Evolutionary conservation across 2,797 vertebrate genomes (phyloP).

Genomic region (Capromys pilorides): DNA sequence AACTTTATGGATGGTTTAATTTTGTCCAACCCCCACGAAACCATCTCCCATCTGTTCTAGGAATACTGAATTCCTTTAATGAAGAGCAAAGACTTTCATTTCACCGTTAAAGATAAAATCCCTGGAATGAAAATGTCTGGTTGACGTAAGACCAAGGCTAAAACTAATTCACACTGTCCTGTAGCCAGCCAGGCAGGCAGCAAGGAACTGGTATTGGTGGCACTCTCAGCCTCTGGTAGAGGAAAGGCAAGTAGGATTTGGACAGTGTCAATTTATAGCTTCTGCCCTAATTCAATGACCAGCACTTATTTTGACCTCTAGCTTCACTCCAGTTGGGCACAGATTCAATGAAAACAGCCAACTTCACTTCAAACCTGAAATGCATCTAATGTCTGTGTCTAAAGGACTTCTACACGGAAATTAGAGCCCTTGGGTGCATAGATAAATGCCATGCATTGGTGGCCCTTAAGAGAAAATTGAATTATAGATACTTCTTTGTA

Average conservation of each 20-base stretch:
- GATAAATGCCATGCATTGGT: background rate
- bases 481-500: background rate
- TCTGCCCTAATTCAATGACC: background rate
- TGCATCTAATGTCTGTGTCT: background rate
- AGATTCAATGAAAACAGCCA: background rate
- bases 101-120: slow-evolving; percentile 58
- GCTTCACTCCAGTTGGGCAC: background rate
- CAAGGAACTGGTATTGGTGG: background rate
- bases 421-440: background rate
- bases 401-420: background rate
- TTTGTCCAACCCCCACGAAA: slow-evolving; percentile 34
- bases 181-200: slow-evolving; percentile 24
- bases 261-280: background rate
- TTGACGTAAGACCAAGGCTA: slow-evolving; percentile 65
- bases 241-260: background rate
- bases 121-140: slow-evolving; percentile 58
- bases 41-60: slow-evolving; percentile 34
- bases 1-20: slow-evolving; percentile 58
- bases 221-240: background rate
- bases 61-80: slow-evolving; percentile 27
- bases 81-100: slow-evolving; percentile 61
- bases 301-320: background rate
- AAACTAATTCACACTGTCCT: slow-evolving; percentile 46
- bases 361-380: background rate
- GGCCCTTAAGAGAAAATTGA: background rate